Evolutionary conservation across 2,113 vertebrate genomes (phyloP).

Genomic region (Lynx canadensis): DNA sequence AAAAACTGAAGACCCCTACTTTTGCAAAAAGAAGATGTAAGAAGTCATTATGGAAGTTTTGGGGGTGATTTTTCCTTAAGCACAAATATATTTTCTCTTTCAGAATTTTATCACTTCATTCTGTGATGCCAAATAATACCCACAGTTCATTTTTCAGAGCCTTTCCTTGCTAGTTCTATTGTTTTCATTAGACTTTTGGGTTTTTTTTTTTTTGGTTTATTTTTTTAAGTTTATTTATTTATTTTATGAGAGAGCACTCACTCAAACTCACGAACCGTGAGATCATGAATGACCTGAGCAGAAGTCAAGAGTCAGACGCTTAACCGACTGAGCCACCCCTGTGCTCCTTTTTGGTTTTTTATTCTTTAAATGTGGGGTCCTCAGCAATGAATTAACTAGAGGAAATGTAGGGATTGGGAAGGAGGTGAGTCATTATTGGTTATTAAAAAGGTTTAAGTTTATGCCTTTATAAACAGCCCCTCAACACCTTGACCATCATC

Average conservation of each 20-base stretch:
- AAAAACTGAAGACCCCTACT: slow-evolving; percentile 6
- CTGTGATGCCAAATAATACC: neutral
- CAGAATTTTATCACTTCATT: slow-evolving; percentile 5
- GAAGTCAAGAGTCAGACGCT: no score
- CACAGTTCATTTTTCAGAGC: neutral
- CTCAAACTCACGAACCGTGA: no score
- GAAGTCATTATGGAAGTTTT: neutral
- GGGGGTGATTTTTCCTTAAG: neutral
- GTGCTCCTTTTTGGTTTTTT: neutral
- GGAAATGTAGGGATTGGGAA: neutral
- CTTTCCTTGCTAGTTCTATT: neutral
- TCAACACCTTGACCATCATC: neutral
- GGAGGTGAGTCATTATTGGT: neutral
- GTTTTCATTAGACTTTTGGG: neutral
- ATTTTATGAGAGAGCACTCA: no score
- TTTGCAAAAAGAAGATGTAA: slow-evolving; percentile 21
- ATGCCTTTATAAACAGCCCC: neutral
- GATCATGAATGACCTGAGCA: no score
- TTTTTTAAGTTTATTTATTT: no score
- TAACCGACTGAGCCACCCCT: no score
- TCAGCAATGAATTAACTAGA: neutral
- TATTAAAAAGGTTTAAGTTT: slow-evolving; percentile 41
- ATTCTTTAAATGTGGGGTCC: neutral
- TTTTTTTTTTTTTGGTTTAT: no score
- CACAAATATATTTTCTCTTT: slow-evolving; percentile 16